Evolutionary conservation across 1,140 invertebrate species (phyloP).

Genomic region (Kradibia gibbosae): DNA sequence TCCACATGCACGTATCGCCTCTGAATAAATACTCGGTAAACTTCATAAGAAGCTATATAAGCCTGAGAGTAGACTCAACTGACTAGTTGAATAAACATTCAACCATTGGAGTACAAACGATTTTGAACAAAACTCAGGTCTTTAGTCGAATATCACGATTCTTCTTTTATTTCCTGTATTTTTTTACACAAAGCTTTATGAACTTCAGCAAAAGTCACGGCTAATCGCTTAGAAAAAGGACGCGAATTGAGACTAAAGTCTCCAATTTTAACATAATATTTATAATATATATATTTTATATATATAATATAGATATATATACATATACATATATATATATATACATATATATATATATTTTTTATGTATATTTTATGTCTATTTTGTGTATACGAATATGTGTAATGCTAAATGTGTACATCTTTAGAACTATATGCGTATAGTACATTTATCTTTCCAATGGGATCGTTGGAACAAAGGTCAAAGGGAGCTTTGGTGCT

Average conservation of each 20-base stretch:
- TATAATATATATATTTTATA: slow-evolving; percentile 50
- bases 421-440: slow-evolving; percentile 51
- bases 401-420: slow-evolving; percentile 51
- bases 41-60: slow-evolving; percentile 32
- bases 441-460: slow-evolving; percentile 51
- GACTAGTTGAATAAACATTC: slow-evolving; percentile 14
- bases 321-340: slow-evolving; percentile 46
- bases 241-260: slow-evolving; percentile 33
- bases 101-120: slow-evolving; percentile 11
- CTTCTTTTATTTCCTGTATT: slow-evolving; percentile 19
- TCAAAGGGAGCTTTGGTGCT: slow-evolving; percentile 51
- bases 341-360: slow-evolving; percentile 51
- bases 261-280: slow-evolving; percentile 52
- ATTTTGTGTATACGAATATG: slow-evolving; percentile 48
- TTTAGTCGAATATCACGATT: slow-evolving; percentile 33
- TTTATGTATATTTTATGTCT: slow-evolving; percentile 45
- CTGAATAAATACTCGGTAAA: slow-evolving; percentile 27
- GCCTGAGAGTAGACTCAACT: slow-evolving; percentile 18
- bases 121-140: background rate
- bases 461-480: slow-evolving; percentile 35
- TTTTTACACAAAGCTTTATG: slow-evolving; percentile 44
- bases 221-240: slow-evolving; percentile 35
- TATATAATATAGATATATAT: slow-evolving; percentile 42
- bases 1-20: slow-evolving; percentile 26
- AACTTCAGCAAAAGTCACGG: slow-evolving; percentile 37